Evolutionary conservation across 2,797 vertebrate genomes (phyloP), one percentile per base, ranked within the genome.

Genomic region (Poecile montanus): DNA sequence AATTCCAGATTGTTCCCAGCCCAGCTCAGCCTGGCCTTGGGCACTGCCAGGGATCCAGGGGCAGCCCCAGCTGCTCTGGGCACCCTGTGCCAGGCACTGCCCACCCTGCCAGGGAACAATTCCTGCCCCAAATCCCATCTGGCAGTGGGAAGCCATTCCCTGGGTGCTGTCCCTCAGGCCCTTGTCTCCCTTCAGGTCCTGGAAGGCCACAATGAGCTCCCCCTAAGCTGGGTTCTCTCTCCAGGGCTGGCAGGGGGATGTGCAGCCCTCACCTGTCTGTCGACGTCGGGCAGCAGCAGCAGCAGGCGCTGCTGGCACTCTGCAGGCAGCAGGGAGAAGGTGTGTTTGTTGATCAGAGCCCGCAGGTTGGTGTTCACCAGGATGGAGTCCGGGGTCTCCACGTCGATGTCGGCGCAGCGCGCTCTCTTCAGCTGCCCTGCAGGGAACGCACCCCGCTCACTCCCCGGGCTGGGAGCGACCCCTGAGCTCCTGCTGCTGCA

Each of bases 371-470:
- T 99, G 98, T 99, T 99, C 62, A 99, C 99, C 81, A 99, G 97
- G 96, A 99, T 99, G 74, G 99, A 99, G 95, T 99, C 99, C 0
- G 99, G 99, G 1, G 99, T 99, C 97, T 99, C 99, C 93, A 99
- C 99, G 15, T 99, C 99, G 53, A 99, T 99, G 85, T 99, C 98
- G 3, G 98, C 99, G 76, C 98, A 99, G 94, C 98, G 99, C 5
- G 98, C 98, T 19, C 99, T 98, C 98, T 99, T 99, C 96, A 99
- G 98, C 86, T 99, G 99, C 82, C 99, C 99, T 99, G 97, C 9
- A 9, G 8, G 16, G 50, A 42, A 11, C 40, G 13, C 40, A 42
- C 40, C 38, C 38, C 38, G 38, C 38, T 38, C 38, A 38, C 38
- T 38, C 38, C 38, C 38, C 38, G 38, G 5, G 38, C 38, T 38